These are phyloP conservation scores for Gymnothorax reevesii DNA, from an alignment of 2,797 vertebrate species.

Conservation along the genomic window DNA sequence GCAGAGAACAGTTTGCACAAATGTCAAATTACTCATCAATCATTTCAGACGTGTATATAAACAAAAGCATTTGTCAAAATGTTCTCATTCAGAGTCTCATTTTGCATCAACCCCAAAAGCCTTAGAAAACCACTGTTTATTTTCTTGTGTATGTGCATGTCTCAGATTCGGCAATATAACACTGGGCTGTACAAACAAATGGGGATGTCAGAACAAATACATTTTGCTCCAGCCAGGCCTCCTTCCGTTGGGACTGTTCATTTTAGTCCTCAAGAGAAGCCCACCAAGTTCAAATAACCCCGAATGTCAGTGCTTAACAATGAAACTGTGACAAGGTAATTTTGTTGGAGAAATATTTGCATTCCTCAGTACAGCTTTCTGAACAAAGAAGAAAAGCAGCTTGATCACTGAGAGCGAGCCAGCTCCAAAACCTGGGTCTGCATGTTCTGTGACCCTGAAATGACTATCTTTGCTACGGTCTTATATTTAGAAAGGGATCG, in stretches of 20 bases:
- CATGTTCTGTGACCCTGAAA: neutral
- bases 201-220: constrained; percentile 1
- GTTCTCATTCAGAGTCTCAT: constrained; percentile 52
- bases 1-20: constrained; percentile 55
- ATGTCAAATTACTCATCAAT: constrained; percentile 38
- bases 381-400: neutral
- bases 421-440: neutral
- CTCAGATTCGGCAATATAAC: constrained; percentile 35
- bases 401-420: neutral
- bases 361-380: neutral
- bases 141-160: constrained; percentile 46
- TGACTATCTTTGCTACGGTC: neutral
- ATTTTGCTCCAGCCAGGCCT: neutral
- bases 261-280: neutral
- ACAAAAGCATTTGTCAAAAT: constrained; percentile 52
- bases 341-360: neutral
- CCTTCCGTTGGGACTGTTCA: neutral
- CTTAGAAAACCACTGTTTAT: constrained; percentile 20
- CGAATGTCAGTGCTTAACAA: constrained; percentile 2
- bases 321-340: neutral
- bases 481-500: neutral
- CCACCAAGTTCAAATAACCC: neutral
- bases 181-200: constrained; percentile 17
- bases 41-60: constrained; percentile 47
- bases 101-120: constrained; percentile 49